A percentile compares a stretch with the other conserved stretches of the same genome.
Conservation (phyloP, 2,113 vertebrate species). For the Chunga burmeisteri region DNA sequence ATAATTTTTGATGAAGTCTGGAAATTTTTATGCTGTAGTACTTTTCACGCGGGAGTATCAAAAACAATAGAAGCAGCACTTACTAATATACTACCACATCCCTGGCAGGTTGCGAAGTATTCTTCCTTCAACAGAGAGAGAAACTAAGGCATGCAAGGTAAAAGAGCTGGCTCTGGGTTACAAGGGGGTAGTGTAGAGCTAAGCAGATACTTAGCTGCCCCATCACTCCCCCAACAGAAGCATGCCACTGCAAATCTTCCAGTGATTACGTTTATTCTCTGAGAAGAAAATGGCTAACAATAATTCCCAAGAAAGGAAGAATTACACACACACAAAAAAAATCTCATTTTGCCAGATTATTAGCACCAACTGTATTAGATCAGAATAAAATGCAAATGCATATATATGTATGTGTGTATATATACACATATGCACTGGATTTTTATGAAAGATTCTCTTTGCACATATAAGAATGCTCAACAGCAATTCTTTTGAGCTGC, state of each 20-base stretch:
- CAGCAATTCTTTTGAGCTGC: background rate
- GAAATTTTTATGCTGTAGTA: background rate
- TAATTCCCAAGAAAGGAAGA: background rate
- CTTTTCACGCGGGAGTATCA: background rate
- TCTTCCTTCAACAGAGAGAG: background rate
- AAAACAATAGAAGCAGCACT: background rate
- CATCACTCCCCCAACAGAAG: background rate
- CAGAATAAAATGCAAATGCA: background rate
- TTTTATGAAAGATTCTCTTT: background rate
- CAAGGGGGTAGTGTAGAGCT: background rate
- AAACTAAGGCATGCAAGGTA: background rate
- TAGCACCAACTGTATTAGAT: background rate
- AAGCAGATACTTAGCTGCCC: background rate
- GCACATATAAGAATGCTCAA: background rate
- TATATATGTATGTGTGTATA: background rate
- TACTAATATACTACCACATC: background rate
- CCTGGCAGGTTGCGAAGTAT: background rate
- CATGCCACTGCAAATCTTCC: background rate
- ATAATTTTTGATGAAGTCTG: background rate
- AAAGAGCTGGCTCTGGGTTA: background rate
- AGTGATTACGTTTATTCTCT: background rate
- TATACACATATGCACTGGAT: rapidly evolving
- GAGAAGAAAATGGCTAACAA: background rate
- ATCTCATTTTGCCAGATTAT: background rate
- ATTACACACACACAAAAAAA: background rate